These are phyloP conservation scores for Pollimyrus isidori DNA, from an alignment of 2,113 vertebrate species.

Conservation along the genomic window DNA sequence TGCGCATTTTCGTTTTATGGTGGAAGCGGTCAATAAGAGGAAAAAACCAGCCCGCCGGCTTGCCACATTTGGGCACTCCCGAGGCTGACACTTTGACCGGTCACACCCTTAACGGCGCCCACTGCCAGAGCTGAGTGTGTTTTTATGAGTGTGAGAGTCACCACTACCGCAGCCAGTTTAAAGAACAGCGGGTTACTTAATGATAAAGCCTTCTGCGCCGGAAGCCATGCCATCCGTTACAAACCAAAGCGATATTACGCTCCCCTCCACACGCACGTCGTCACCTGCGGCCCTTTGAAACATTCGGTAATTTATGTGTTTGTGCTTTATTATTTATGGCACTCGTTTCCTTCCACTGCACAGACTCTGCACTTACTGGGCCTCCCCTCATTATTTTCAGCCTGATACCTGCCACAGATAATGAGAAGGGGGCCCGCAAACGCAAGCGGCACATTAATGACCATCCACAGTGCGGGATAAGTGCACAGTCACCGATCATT, in stretches of 20 bases:
- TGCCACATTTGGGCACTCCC: background rate
- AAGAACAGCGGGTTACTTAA: conserved; percentile 16
- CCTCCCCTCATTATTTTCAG: conserved; percentile 69
- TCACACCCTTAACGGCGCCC: background rate
- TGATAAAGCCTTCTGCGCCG: conserved; percentile 41
- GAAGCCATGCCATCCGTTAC: conserved; percentile 33
- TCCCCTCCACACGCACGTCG: conserved; percentile 37
- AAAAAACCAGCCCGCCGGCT: too few relatives aligned
- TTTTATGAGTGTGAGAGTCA: background rate
- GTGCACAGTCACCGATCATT: background rate
- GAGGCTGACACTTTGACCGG: background rate
- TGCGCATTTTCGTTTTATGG: background rate
- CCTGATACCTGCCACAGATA: conserved; percentile 66
- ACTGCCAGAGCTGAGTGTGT: background rate
- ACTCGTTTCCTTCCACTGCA: conserved; percentile 34
- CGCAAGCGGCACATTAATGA: conserved; percentile 63
- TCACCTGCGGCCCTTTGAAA: conserved; percentile 41
- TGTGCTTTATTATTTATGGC: conserved; percentile 36
- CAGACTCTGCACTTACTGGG: conserved; percentile 58
- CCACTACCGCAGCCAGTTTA: conserved; percentile 6
- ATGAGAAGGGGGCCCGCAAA: conserved; percentile 60
- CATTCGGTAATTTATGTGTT: conserved; percentile 54
- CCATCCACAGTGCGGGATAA: conserved; percentile 50
- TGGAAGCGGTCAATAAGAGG: background rate
- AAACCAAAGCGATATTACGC: conserved; percentile 44